Base-by-base conservation (phyloP, 2,888 invertebrate species). In the Pristionchus mayeri region DNA sequence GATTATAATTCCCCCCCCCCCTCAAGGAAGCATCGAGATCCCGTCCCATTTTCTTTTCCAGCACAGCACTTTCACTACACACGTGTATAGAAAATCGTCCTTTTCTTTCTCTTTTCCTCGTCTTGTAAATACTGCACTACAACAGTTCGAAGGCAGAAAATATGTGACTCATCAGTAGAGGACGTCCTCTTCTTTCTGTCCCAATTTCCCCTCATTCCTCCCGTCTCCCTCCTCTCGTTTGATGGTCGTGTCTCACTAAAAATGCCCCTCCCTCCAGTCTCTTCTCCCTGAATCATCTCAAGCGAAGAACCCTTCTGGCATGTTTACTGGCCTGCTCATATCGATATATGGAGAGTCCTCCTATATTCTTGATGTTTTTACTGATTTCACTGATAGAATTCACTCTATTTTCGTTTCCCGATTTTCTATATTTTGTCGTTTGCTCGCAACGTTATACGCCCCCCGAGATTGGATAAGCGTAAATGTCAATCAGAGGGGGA, bases 241-340 rank as follows among this genome's bases (percentile, higher is more conserved):
- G 40, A 71, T 71, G 40, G 24, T 16, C 40, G 37, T 24, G 44
- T 40, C 67, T 40, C 67, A 67, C 34, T 63, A 44, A 40, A 71
- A 44, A 37, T 40, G 71, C 71, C 71, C 67, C 21, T 71, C 67
- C 27, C 21, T 37, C 67, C 71, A 21, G 40, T 44, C 40, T 24
- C 63, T 27, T n/a, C 63, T 63, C 16, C n/a, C 27, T 63, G 63
- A 63, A 63, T 63, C 63, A 63, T 63, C 63, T 34, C 63, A 63
- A 63, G 34, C 63, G 27, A 24, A 1, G 18, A 7, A 30, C 63
- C 63, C 63, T 63, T 27, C 30, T 18, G 11, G 16, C 63, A 34
- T 63, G 63, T 63, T 63, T 63, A 63, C 63, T 63, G 27, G 27
- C 34, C 44, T 13, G 30, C 63, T 34, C 34, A 37, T 63, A 34